Base-by-base conservation (phyloP, 2,888 invertebrate species). In the Tachina fera region DNA sequence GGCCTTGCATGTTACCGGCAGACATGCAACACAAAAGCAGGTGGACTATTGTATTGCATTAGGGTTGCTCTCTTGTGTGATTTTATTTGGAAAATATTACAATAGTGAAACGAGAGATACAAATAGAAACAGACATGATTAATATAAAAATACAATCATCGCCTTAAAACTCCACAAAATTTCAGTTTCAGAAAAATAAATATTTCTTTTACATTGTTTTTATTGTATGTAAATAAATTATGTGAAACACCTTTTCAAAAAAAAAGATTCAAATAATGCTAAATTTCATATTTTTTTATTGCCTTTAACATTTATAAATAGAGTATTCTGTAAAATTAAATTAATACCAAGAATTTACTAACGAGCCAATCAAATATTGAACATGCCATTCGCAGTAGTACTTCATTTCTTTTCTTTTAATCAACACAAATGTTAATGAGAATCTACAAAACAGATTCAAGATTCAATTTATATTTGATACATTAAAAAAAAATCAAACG, bases 1-100 rank as follows among this genome's bases (percentile, higher is more conserved):
- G 84, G 86, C 82, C 80, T 84, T 74, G 87, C 87, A 86, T 87
- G 86, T 79, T 53, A 80, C 71, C 80, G 63, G 77, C 71, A 76
- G 76, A 80, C 80, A 77, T 79, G 80, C 63, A 65, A 11, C 13
- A 45, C 22, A 65, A 47, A 56, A 68, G 83, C 86, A 86, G 84
- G 86, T 86, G 87, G 78, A 87, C 71, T 80, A 58, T 80, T 72
- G 4, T 31, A 6, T 6, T 31, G 0, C 6, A 31, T 31, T 31
- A 31, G 6, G 31, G 31, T 31, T 5, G 31, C 6, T 31, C 6
- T 31, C 5, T 5, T 31, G 31, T 31, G 5, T 31, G 5, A 31
- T 31, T 31, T 31, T 31, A 31, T 31, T 31, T 31, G 5, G 31
- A 31, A 31, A 31, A 31, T 31, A 31, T 31, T 31, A 6, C 5